Conservation (phyloP, 2,888 invertebrate genomes). For the Lepidocyrtoides sp. region DNA sequence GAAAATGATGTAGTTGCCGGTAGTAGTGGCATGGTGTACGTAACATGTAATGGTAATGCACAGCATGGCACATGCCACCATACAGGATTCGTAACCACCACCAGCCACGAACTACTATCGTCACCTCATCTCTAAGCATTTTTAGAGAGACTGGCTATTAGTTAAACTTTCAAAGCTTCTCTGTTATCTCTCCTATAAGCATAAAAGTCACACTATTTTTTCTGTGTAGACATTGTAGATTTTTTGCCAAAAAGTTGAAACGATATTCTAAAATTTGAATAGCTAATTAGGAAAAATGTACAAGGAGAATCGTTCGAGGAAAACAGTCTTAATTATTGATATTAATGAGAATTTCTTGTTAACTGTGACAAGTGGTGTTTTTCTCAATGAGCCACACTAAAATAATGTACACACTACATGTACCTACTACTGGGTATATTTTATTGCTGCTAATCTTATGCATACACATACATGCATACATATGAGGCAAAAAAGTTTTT, state of each 20-base stretch:
- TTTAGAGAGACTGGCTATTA: too few species aligned
- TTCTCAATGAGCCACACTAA: constrained; percentile 28
- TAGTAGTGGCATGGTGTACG: neutral
- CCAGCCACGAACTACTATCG: neutral
- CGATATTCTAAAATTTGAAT: constrained; percentile 13
- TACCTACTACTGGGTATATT: neutral
- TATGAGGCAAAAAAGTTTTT: neutral
- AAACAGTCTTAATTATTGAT: constrained; percentile 10
- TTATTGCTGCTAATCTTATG: too few species aligned
- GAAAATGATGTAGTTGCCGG: neutral
- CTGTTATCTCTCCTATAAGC: too few species aligned
- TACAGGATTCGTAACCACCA: neutral
- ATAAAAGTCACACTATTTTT: neutral
- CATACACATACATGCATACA: too few species aligned
- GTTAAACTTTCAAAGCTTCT: too few species aligned
- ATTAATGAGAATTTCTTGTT: constrained; percentile 34
- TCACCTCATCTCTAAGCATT: neutral
- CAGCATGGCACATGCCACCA: constrained; percentile 1
- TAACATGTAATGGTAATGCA: neutral
- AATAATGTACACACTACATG: neutral
- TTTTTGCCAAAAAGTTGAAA: neutral
- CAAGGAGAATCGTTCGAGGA: neutral
- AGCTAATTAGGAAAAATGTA: constrained; percentile 17
- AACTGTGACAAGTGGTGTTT: neutral
- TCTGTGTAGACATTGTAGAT: neutral